Percentiles rank a stretch among this genome's conserved stretches.
Conservation (phyloP, 2,888 invertebrate genomes). For the Cephus pulcher region DNA sequence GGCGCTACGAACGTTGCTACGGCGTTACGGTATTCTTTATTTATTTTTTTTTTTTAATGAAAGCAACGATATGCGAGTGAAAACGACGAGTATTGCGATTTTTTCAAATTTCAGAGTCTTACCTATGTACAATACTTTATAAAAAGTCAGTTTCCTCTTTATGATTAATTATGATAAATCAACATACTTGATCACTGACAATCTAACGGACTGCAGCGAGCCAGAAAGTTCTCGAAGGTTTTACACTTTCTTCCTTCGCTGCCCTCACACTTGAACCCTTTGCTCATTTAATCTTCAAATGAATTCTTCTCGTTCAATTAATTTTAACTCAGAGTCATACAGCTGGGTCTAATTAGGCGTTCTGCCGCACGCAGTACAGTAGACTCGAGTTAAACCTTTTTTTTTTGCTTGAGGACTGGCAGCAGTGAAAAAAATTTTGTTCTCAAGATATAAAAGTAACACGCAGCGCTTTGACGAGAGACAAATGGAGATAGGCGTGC, state of each 20-base stretch:
- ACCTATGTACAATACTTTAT: not conserved
- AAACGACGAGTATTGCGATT: not conserved
- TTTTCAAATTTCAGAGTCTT: not conserved
- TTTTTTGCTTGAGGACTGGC: not conserved
- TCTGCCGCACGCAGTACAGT: not conserved
- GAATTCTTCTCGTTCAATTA: constrained; percentile 16
- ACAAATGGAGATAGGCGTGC: not conserved
- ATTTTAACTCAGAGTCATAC: constrained; percentile 14
- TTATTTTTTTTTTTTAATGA: not conserved
- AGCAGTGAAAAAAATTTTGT: not conserved
- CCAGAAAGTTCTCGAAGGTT: not conserved
- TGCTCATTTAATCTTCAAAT: constrained; percentile 5
- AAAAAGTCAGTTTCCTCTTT: not conserved
- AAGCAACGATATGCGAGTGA: not conserved
- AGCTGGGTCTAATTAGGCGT: constrained; percentile 16
- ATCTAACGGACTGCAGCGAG: not conserved
- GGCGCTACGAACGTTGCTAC: not conserved
- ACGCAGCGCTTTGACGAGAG: not conserved
- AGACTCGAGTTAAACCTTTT: not conserved
- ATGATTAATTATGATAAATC: not conserved
- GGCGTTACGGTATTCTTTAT: not conserved
- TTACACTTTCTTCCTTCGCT: not conserved
- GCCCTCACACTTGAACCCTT: not conserved
- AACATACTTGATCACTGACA: not conserved
- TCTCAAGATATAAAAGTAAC: not conserved